Base-by-base conservation (phyloP, 1,140 invertebrate genomes). In the Cydia fagiglandana region DNA sequence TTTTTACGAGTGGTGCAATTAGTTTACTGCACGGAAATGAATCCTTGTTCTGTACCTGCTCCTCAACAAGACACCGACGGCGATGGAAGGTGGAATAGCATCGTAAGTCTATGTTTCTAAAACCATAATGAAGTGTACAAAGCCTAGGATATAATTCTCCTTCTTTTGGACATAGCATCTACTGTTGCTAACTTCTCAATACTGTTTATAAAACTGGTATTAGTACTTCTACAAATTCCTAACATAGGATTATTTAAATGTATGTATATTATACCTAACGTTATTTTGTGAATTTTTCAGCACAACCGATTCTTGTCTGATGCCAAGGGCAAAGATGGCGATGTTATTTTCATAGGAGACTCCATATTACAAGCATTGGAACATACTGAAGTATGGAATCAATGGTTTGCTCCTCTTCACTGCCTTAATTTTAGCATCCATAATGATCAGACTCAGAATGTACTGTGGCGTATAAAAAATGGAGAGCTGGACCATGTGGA, bases 301-400 rank as follows among this genome's bases (percentile, higher is more conserved):
- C 97, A 98, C 90, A 95, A 96, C 77, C 94, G 96, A 75, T 98
- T 97, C 89, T 90, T 98, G 50, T 94, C 94, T 47, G 96, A 98
- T 90, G 96, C 96, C 10, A 95, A 96, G 87, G 96, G 97, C 81
- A 96, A 96, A 90, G 97, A 98, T 93, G 97, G 97, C 47, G 97
- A 98, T 86, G 96, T 98, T n/a, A 94, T 98, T 75, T 97, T 98
- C 85, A 95, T 98, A 64, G 97, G 97, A 7, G 97, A 98, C 93
- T 98, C 97, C 64, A 94, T 98, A 73, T 94, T 98, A 76, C 95
- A 96, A 89, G 95, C 96, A 45, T 90, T 98, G 80, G 95, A 95
- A 84, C 95, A 96, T 83, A 96, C 96, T 45, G 95, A 97, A 93
- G 94, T 97, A 20, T 98, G 97, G 97, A 96, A 96, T 83, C 95